Percentiles rank a stretch among this genome's conserved stretches.
phyloP scores from a whole-genome alignment of 2,113 vertebrate genomes.

The Rynchops niger region DNA sequence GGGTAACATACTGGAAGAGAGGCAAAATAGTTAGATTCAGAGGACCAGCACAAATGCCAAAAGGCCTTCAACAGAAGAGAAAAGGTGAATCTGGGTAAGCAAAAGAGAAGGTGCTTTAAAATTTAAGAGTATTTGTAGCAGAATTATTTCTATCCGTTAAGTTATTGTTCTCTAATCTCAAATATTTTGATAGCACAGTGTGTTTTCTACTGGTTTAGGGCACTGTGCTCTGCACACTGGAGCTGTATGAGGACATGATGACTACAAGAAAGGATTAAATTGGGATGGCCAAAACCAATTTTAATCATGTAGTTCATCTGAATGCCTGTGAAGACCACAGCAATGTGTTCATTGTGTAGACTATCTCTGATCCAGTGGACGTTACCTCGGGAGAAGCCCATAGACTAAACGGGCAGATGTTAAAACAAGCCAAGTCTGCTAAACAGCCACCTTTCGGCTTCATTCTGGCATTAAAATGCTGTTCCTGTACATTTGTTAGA shows the following conservation, averaged over 20 bases:
- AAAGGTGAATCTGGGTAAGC: conserved; percentile 3
- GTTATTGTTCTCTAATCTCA: not conserved
- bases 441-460: not conserved
- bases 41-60: conserved; percentile 13
- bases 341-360: not conserved
- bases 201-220: not conserved
- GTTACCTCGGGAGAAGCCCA: not conserved
- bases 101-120: not conserved
- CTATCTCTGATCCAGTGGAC: not conserved
- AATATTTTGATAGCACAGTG: not conserved
- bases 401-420: not conserved
- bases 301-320: not conserved
- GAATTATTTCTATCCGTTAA: not conserved
- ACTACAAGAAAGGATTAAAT: not conserved
- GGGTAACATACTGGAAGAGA: conserved; percentile 62
- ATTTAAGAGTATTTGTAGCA: not conserved
- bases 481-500: not conserved
- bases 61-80: conserved; percentile 34
- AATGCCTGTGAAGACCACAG: not conserved
- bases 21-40: conserved; percentile 56
- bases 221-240: not conserved
- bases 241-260: not conserved
- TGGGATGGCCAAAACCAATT: not conserved
- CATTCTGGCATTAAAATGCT: not conserved
- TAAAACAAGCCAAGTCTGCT: not conserved